Base-by-base conservation (phyloP, 23 tunicate genomes). In the Aplidium turbinatum region DNA sequence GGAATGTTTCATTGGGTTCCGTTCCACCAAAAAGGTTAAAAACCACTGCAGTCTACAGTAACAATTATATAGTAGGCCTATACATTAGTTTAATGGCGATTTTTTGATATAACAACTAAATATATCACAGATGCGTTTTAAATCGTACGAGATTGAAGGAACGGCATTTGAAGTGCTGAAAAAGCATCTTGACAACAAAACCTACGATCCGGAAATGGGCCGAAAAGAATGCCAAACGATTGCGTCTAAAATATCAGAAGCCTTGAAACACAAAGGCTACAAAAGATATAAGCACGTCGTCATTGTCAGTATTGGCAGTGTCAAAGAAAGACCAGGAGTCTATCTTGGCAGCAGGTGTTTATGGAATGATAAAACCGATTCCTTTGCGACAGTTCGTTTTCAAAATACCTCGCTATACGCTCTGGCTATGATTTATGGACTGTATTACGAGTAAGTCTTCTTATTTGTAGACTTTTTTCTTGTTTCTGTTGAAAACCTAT, bases 301-400 rank as follows among this genome's bases (percentile, higher is more conserved):
- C 0, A 75, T 94, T 2, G 95, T 94, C 50, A 87, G 85, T 51
- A 94, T 94, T 26, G 99, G 99, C 1, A 86, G 95, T 52, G 57
- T 94, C 0, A 78, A 74, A 47, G 99, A 87, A 55, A 47, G 85
- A 21, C 99, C 99, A 5, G 86, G 94, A 0, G 87, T 94, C 3
- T 94, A 86, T 58, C 54, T 94, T 11, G 95, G 99, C 46, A 81
- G 85, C 61, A 70, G 94, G 45, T 94, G 99, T 50, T 68, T 94
- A 23, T 94, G 99, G 99, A 94, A 94, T 58, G 99, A 94, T 53
- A 82, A 82, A 63, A 94, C 99, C 0, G 99, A 94, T 57, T 86
- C 94, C 9, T 94, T 82, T 30, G 66, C 86, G 1, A 86, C 95
- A 18, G 82, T 87, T 11, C 75, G 90, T 55, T 94, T 64, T 63